Conservation (phyloP, 2,797 vertebrate species). For the Limnodromus scolopaceus region DNA sequence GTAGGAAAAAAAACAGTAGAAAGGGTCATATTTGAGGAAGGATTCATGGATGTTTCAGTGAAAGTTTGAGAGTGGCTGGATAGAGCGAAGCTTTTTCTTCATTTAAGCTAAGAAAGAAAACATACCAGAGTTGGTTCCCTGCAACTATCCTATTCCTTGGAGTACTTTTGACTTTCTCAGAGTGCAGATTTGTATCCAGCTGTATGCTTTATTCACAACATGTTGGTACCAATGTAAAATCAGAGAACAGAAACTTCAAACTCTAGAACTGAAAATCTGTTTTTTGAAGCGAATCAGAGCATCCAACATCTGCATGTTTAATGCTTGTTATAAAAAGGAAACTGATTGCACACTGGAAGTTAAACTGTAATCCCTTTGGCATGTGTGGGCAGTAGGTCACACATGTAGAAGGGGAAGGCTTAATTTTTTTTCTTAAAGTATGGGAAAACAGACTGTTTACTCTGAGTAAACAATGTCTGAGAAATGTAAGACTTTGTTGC, state of each 20-base stretch:
- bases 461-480: not conserved
- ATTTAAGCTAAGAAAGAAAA: not conserved
- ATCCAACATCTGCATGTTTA: not conserved
- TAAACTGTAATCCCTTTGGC: conserved; percentile 11
- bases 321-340: not conserved
- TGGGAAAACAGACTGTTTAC: not conserved
- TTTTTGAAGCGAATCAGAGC: not conserved
- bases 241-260: not conserved
- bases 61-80: not conserved
- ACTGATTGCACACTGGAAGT: not conserved
- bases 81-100: conserved; percentile 8
- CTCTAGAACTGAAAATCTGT: not conserved
- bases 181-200: not conserved
- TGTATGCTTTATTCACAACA: not conserved
- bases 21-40: not conserved
- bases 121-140: not conserved
- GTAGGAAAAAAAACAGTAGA: not conserved
- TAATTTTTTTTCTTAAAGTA: not conserved
- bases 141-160: not conserved
- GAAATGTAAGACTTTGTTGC: not conserved
- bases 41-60: not conserved
- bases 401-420: not conserved
- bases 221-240: not conserved
- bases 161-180: not conserved
- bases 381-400: not conserved